Evolutionary conservation across 1,140 invertebrate genomes (phyloP).

Genomic region (Trichonephila clavipes): DNA sequence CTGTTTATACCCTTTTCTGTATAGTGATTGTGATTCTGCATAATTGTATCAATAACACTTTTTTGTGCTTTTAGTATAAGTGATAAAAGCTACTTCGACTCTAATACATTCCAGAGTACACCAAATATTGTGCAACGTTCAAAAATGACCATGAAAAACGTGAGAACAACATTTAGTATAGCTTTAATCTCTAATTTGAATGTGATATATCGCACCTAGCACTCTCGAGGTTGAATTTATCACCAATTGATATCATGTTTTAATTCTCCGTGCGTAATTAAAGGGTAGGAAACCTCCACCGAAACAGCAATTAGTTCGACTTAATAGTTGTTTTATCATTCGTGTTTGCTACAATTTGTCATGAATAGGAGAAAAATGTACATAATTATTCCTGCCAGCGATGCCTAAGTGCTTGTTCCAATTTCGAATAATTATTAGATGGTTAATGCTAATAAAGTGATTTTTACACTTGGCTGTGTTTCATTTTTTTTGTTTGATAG

Average conservation of each 20-base stretch:
- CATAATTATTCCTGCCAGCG: neutral
- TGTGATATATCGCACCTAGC: neutral
- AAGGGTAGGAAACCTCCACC: neutral
- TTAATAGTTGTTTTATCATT: neutral
- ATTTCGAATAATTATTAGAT: neutral
- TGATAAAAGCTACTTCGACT: too few relatives aligned
- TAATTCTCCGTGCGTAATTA: neutral
- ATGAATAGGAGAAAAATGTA: neutral
- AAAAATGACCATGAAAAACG: neutral
- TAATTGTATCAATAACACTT: too few relatives aligned
- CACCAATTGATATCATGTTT: slow-evolving; percentile 5
- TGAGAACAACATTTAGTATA: neutral
- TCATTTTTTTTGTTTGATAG: too few relatives aligned
- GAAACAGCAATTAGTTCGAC: neutral
- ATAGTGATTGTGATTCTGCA: too few relatives aligned
- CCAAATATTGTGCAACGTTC: too few relatives aligned
- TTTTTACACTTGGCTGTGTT: neutral
- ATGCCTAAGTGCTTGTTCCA: neutral
- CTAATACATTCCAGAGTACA: too few relatives aligned
- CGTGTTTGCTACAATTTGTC: neutral
- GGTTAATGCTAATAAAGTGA: neutral
- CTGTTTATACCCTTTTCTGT: too few relatives aligned
- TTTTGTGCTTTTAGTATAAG: too few relatives aligned
- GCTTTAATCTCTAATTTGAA: neutral
- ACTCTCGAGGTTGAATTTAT: neutral